Conservation (phyloP, 2,113 vertebrate species). For the Lethenteron camtschaticum region DNA sequence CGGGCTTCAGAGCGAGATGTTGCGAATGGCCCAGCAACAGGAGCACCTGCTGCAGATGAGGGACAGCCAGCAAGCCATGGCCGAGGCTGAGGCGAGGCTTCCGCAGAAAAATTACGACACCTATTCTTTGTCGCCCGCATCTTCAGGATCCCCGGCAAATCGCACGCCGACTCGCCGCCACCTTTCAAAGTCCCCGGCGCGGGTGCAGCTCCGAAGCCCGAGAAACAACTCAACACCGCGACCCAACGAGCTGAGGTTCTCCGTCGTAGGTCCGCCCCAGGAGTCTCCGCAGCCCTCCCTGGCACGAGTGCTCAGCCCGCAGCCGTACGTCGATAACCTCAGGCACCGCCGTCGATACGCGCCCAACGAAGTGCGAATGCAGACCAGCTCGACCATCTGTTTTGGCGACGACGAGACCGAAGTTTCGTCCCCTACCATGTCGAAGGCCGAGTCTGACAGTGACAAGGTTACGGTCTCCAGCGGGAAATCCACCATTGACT, state of each 20-base stretch:
- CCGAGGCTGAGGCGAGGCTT: slow-evolving; percentile 45
- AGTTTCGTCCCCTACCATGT: neutral
- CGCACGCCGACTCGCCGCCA: slow-evolving; percentile 26
- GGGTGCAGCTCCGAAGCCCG: slow-evolving; percentile 8
- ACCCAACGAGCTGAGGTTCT: slow-evolving; percentile 58
- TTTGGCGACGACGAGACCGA: slow-evolving; percentile 29
- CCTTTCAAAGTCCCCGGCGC: slow-evolving; percentile 43
- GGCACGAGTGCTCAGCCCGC: slow-evolving; percentile 35
- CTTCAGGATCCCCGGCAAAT: slow-evolving; percentile 31
- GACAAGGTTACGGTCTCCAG: no score
- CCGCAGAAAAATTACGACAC: slow-evolving; percentile 51
- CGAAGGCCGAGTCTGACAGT: neutral
- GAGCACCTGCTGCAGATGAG: slow-evolving; percentile 93
- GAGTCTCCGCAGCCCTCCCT: slow-evolving; percentile 42
- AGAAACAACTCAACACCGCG: no score
- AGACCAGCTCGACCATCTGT: slow-evolving; percentile 50
- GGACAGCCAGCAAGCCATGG: slow-evolving; percentile 61
- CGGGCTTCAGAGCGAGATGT: slow-evolving; percentile 85
- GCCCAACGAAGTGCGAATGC: slow-evolving; percentile 40
- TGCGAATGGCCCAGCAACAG: slow-evolving; percentile 74
- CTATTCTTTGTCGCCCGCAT: slow-evolving; percentile 29
- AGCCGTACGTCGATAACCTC: slow-evolving; percentile 49
- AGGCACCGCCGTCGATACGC: slow-evolving; percentile 50
- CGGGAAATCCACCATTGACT: no score
- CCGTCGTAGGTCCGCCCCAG: slow-evolving; percentile 49